Base-by-base conservation (phyloP, 1,140 invertebrate genomes). In the Drosophila trapezifrons region DNA sequence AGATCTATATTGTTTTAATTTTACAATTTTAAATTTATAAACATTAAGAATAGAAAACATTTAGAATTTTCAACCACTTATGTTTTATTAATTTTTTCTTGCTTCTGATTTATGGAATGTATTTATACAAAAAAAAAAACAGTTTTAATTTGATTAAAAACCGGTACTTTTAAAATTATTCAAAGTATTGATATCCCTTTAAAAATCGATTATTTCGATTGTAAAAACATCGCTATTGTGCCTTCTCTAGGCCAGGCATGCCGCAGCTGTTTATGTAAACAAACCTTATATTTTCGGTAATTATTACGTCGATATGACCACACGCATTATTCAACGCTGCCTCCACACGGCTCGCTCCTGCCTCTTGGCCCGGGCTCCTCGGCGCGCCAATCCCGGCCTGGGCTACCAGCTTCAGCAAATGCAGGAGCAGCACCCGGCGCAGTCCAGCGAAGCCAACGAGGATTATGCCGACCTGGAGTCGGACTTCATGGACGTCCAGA, bases 391-490 rank as follows among this genome's bases (percentile, higher is more conserved):
- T 77, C 90, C 90, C 3, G 90, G 90, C 6, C 60, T 90, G 22
- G 81, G 76, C 6, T 79, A 91, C 56, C 90, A 91, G 47, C 49
- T 90, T 8, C 59, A 90, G 49, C 67, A 73, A 37, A 25, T 81
- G 15, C 63, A 71, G 35, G 66, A 89, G 9, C 46, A 75, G n/a
- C 49, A 58, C 3, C 37, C 65, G 9, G 54, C 46, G 9, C 15
- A 25, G 38, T n/a, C 42, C 15, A n/a, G 3, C 25, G 85, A 92
- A 29, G 92, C 93, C 56, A 51, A 80, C 9, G 91, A 78, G 37
- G 90, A 92, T 76, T 92, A 92, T 47, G 93, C 90, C 15, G 92
- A 93, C 12, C 63, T 93, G 27, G 93, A 94, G 74, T 63, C 92
- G 3, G 93, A 94, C 80, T 94, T 94, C 72, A 92, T 91, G 84